Evolutionary conservation across 2,797 vertebrate species (phyloP).

Genomic region (Morus bassanus): DNA sequence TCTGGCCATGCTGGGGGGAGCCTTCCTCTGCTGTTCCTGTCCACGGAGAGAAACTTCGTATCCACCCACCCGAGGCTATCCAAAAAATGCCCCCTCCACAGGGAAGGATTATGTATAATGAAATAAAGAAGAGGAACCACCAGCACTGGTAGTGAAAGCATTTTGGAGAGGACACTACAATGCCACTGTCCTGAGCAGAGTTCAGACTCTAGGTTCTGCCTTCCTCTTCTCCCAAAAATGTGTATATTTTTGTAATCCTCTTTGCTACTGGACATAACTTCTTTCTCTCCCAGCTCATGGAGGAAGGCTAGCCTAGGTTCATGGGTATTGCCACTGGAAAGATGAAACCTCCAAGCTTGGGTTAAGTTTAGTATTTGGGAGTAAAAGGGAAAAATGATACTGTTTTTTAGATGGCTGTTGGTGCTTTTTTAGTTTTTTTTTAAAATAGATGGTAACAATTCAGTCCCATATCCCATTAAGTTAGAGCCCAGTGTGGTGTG

Average conservation of each 20-base stretch:
- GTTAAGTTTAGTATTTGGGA: slow-evolving; percentile 40
- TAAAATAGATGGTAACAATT: slow-evolving; percentile 38
- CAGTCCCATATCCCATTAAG: slow-evolving; percentile 42
- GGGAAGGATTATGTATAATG: slow-evolving; percentile 85
- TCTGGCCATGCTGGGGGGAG: slow-evolving; percentile 82
- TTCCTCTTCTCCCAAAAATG: slow-evolving; percentile 44
- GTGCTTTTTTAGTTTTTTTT: slow-evolving; percentile 27
- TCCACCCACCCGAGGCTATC: slow-evolving; percentile 74
- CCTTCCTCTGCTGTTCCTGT: slow-evolving; percentile 83
- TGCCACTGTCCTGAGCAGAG: slow-evolving; percentile 39
- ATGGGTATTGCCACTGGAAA: slow-evolving; percentile 35
- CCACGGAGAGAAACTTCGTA: slow-evolving; percentile 78
- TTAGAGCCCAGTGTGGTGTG: slow-evolving; percentile 49
- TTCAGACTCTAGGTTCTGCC: slow-evolving; percentile 23
- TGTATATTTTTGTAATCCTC: slow-evolving; percentile 69
- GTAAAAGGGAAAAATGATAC: slow-evolving; percentile 53
- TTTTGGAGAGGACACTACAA: slow-evolving; percentile 55
- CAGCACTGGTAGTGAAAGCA: slow-evolving; percentile 7
- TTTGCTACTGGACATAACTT: slow-evolving; percentile 39
- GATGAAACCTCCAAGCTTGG: slow-evolving; percentile 30
- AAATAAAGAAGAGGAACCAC: background rate
- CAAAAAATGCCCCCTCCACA: slow-evolving; percentile 72
- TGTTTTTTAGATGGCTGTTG: slow-evolving; percentile 58
- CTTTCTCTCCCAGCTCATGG: slow-evolving; percentile 48
- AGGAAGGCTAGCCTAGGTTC: slow-evolving; percentile 47